These are phyloP conservation scores for Colostygia pectinataria DNA, from an alignment of 2,888 invertebrate genomes.

Conservation along the genomic window DNA sequence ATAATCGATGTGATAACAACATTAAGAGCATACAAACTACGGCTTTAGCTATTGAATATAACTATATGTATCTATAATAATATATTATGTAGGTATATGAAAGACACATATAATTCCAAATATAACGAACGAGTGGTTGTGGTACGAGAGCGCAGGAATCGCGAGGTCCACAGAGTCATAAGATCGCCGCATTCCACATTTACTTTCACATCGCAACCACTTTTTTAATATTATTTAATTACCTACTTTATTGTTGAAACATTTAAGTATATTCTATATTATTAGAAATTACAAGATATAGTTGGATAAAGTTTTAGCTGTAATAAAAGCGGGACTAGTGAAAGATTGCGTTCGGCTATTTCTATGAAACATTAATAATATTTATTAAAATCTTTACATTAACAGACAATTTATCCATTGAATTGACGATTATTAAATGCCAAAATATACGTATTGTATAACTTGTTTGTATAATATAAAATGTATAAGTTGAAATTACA, in stretches of 20 bases:
- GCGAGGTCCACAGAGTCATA: slow-evolving; percentile 35
- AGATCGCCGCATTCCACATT: slow-evolving; percentile 26
- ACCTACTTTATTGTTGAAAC: slow-evolving; percentile 30
- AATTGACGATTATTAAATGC: slow-evolving; percentile 28
- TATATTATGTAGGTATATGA: slow-evolving; percentile 30
- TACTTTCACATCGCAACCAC: slow-evolving; percentile 36
- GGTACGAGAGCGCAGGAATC: slow-evolving; percentile 36
- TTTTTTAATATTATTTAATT: slow-evolving; percentile 14
- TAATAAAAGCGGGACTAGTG: slow-evolving; percentile 42
- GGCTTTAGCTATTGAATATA: slow-evolving; percentile 41
- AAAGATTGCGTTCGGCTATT: slow-evolving; percentile 35
- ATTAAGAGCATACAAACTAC: slow-evolving; percentile 31
- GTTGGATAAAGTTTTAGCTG: slow-evolving; percentile 42
- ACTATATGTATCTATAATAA: slow-evolving; percentile 33
- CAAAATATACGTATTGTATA: slow-evolving; percentile 18
- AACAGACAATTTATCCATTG: slow-evolving; percentile 18
- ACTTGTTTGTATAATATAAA: slow-evolving; percentile 7
- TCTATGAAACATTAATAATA: slow-evolving; percentile 18
- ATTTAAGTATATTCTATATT: slow-evolving; percentile 40
- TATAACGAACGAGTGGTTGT: slow-evolving; percentile 37
- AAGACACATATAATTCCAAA: slow-evolving; percentile 42
- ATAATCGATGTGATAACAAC: slow-evolving; percentile 31
- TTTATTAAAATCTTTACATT: slow-evolving; percentile 17
- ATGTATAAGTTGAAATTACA: slow-evolving; percentile 16
- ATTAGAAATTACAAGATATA: slow-evolving; percentile 40